These are phyloP conservation scores for Raja brachyura DNA, from an alignment of 2,113 vertebrate species.

Conservation along the genomic window DNA sequence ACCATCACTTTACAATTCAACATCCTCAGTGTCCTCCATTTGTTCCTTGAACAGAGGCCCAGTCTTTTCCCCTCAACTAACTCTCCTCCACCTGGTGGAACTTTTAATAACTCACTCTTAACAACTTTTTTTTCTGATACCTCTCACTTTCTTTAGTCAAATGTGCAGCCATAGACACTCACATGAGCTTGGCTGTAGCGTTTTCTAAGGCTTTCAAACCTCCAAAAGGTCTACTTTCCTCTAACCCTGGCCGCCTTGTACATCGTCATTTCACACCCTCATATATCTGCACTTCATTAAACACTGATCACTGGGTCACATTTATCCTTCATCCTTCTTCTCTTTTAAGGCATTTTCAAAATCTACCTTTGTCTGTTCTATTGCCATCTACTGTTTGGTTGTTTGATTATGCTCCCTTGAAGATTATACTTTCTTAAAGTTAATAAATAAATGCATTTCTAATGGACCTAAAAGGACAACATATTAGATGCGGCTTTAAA, in stretches of 20 bases:
- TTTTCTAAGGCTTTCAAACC: neutral
- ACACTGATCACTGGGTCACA: neutral
- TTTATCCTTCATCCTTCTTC: neutral
- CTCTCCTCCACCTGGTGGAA: too few relatives aligned
- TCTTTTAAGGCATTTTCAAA: neutral
- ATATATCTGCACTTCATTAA: neutral
- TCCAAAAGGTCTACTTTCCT: neutral
- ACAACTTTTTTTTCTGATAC: too few relatives aligned
- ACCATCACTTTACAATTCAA: too few relatives aligned
- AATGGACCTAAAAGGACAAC: constrained; percentile 4
- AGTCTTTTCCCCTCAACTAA: too few relatives aligned
- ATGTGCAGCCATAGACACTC: too few relatives aligned
- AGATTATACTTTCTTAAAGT: neutral
- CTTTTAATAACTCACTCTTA: too few relatives aligned
- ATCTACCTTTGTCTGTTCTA: neutral
- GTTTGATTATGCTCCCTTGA: neutral
- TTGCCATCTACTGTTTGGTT: neutral
- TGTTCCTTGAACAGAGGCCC: too few relatives aligned
- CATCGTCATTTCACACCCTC: neutral
- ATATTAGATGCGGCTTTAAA: neutral
- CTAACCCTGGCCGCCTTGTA: neutral
- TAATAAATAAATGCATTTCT: neutral
- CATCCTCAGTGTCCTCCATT: too few relatives aligned
- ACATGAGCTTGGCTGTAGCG: neutral
- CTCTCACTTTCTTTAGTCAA: too few relatives aligned